These are phyloP conservation scores for Diphyllodes magnificus DNA, from an alignment of 2,113 vertebrate species.

Conservation along the genomic window DNA sequence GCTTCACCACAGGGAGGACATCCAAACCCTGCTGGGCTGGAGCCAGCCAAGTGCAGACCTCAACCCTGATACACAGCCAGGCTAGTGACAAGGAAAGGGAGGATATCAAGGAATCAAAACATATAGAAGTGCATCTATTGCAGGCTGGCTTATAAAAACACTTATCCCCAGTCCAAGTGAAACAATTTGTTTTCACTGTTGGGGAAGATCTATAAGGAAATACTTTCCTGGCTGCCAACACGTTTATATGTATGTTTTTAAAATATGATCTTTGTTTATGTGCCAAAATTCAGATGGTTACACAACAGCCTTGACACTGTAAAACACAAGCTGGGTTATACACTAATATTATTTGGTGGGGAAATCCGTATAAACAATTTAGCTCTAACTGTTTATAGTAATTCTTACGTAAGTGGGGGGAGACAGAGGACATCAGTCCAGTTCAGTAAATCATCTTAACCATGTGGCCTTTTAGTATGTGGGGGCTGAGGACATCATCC, in stretches of 20 bases:
- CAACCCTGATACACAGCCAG: not conserved
- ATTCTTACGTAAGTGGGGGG: not conserved
- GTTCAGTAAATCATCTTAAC: not conserved
- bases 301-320: not conserved
- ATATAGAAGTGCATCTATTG: not conserved
- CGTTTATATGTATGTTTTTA: not conserved
- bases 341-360: not conserved
- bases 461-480: not conserved
- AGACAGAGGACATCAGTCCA: not conserved
- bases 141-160: not conserved
- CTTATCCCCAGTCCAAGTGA: not conserved
- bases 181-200: not conserved
- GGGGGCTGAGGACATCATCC: not conserved
- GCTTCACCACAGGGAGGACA: not conserved
- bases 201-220: not conserved
- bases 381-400: conserved; percentile 1
- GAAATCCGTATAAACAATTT: not conserved
- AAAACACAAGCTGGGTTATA: not conserved
- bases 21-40: not conserved
- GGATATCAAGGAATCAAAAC: not conserved
- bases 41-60: not conserved
- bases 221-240: not conserved
- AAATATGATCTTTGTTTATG: not conserved
- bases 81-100: not conserved
- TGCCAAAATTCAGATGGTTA: not conserved